A percentile compares a stretch with the other conserved stretches of the same genome.
Conservation (phyloP, 2,888 invertebrate genomes). For the Fragum fragum region DNA sequence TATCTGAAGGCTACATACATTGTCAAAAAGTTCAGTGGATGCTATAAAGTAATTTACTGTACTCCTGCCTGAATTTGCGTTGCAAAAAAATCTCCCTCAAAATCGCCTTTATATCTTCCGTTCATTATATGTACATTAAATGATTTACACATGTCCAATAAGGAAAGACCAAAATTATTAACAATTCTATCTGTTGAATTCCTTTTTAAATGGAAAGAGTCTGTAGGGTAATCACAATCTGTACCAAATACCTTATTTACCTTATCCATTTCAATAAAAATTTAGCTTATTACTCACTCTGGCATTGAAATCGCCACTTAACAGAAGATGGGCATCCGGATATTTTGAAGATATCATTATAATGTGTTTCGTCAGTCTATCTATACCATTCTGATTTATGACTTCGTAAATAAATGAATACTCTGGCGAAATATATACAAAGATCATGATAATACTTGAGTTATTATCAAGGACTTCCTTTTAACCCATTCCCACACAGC, state of each 20-base stretch:
- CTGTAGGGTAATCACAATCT: neutral
- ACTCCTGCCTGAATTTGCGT: conserved; percentile 8
- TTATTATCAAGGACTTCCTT: too few relatives aligned
- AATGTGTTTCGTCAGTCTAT: neutral
- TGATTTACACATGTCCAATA: neutral
- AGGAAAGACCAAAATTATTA: conserved; percentile 3
- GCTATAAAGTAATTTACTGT: conserved; percentile 7
- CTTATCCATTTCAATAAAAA: neutral
- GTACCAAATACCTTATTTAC: neutral
- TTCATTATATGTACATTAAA: conserved; percentile 12
- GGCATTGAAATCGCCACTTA: neutral
- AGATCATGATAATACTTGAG: too few relatives aligned
- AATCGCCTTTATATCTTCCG: neutral
- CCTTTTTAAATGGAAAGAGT: conserved; percentile 7
- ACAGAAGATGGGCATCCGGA: neutral
- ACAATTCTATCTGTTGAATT: neutral
- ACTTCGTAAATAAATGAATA: neutral
- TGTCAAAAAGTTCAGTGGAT: conserved; percentile 5
- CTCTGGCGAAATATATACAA: conserved; percentile 1
- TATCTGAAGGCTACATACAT: neutral
- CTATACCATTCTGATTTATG: neutral
- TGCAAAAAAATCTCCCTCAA: neutral
- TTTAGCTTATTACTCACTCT: neutral
- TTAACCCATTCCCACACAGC: too few relatives aligned
- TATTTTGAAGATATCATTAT: neutral